Conservation (phyloP, 2,888 invertebrate species). For the Dorcus parallelipipedus region DNA sequence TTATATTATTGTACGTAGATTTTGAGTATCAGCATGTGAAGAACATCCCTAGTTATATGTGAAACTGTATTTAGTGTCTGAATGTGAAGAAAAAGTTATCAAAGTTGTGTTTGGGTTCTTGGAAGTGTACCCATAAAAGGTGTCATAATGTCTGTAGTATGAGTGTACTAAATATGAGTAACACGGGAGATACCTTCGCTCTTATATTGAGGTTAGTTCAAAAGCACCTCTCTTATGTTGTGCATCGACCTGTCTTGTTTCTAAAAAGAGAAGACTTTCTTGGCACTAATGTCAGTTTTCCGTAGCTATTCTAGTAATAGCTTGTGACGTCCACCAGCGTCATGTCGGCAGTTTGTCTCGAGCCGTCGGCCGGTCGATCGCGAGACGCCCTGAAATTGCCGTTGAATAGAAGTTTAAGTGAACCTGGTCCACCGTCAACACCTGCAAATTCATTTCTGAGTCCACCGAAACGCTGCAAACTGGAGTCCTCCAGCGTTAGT, state of each 20-base stretch:
- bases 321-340: conserved; percentile 40
- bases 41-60: too few species aligned
- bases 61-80: too few species aligned
- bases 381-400: conserved; percentile 57
- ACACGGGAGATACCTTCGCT: not conserved
- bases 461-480: conserved; percentile 54
- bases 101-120: not conserved
- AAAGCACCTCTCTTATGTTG: not conserved
- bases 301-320: conserved; percentile 48
- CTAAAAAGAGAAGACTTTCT: conserved; percentile 19
- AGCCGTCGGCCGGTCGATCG: conserved; percentile 49
- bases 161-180: not conserved
- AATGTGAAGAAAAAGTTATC: too few species aligned
- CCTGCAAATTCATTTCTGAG: conserved; percentile 40
- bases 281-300: conserved; percentile 37
- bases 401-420: conserved; percentile 56
- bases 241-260: conserved; percentile 16
- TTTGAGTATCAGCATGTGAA: not conserved
- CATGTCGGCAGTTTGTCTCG: conserved; percentile 56
- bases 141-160: not conserved
- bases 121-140: not conserved
- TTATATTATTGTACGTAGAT: not conserved
- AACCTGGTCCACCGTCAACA: conserved; percentile 53
- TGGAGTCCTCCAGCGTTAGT: conserved; percentile 50
- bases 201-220: not conserved